Conservation (phyloP, 2,888 invertebrate genomes). For the Drosophila limbata region DNA sequence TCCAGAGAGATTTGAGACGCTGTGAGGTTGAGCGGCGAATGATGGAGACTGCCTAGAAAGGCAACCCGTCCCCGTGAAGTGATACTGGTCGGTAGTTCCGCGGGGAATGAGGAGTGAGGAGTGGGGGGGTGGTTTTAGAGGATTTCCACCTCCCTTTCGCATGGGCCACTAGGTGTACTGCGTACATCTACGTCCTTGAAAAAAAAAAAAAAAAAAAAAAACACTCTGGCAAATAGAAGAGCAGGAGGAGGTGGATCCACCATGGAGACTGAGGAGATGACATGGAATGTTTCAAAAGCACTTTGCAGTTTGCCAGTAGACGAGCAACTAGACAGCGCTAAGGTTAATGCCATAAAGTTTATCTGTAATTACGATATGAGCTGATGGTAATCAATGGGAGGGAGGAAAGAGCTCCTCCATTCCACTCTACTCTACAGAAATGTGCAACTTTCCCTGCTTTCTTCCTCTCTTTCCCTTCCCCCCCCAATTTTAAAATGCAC, state of each 20-base stretch:
- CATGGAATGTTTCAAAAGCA: slow-evolving; percentile 73
- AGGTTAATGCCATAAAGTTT: slow-evolving; percentile 81
- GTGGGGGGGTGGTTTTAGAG: no score
- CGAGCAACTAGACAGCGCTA: slow-evolving; percentile 61
- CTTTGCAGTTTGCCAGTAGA: slow-evolving; percentile 59
- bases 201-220: no score
- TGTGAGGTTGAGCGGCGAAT: no score
- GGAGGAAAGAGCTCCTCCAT: slow-evolving; percentile 5
- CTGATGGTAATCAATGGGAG: slow-evolving; percentile 55
- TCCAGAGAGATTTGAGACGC: no score
- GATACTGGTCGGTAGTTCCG: no score
- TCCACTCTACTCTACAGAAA: not conserved
- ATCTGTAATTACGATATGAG: slow-evolving; percentile 79
- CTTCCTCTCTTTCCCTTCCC: slow-evolving; percentile 12
- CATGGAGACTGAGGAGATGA: not conserved
- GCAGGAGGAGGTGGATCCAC: slow-evolving; percentile 2
- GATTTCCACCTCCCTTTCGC: no score
- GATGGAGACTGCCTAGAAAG: no score
- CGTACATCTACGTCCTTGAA: no score
- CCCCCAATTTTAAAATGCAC: slow-evolving; percentile 69
- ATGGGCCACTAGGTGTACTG: no score
- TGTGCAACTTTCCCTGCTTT: not conserved
- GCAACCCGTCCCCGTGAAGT: no score
- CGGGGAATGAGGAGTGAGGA: no score
- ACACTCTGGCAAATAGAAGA: not conserved